Conservation (phyloP, 2,888 invertebrate species). For the Micoletzkya japonica region DNA sequence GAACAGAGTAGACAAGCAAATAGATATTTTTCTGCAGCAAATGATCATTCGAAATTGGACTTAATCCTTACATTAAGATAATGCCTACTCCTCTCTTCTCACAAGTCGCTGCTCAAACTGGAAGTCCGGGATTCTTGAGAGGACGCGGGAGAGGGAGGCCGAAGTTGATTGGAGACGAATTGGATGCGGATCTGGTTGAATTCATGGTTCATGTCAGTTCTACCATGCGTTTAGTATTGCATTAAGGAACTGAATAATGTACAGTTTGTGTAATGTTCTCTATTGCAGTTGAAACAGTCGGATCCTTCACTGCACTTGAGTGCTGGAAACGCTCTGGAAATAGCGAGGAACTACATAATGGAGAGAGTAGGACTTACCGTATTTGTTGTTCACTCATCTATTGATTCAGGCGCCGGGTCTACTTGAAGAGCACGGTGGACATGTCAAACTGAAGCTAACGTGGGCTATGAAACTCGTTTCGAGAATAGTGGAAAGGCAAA, state of each 20-base stretch:
- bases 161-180: slow-evolving; percentile 62
- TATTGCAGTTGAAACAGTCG: slow-evolving; percentile 18
- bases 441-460: slow-evolving; percentile 62
- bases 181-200: slow-evolving; percentile 61
- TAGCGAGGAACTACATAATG: slow-evolving; percentile 65
- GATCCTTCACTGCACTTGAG: slow-evolving; percentile 38
- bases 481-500: slow-evolving; percentile 35
- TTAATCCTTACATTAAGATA: neutral
- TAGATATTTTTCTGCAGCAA: no score
- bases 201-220: slow-evolving; percentile 54
- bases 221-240: neutral
- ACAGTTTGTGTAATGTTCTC: no score
- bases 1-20: no score
- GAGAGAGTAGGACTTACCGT: slow-evolving; percentile 46
- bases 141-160: slow-evolving; percentile 61
- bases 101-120: slow-evolving; percentile 40
- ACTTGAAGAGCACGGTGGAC: slow-evolving; percentile 64
- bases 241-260: no score
- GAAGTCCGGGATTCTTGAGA: slow-evolving; percentile 48
- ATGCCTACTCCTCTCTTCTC: slow-evolving; percentile 23
- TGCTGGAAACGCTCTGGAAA: slow-evolving; percentile 64
- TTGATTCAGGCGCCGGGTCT: slow-evolving; percentile 49
- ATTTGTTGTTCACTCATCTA: neutral
- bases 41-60: no score
- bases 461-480: slow-evolving; percentile 63